Base-by-base conservation (phyloP, 2,113 vertebrate genomes). In the Spea bombifrons region DNA sequence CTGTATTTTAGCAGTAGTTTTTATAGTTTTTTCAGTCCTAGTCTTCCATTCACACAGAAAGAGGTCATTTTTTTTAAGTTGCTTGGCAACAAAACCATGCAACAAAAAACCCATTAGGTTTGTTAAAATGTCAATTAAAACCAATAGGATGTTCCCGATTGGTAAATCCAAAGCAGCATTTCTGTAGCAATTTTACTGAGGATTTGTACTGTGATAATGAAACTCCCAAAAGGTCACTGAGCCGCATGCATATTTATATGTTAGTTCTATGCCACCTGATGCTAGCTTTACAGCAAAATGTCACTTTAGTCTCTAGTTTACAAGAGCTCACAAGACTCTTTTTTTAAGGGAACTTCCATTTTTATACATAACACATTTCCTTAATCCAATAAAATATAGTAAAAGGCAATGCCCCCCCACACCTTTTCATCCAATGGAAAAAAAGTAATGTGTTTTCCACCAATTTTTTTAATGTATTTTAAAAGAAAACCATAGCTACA, bases 201-300 rank as follows among this genome's bases (percentile, higher is more conserved):
- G 48, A 46, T 66, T 78, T 72, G 12, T n/a, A 47, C 69, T 72
- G 48, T 46, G 44, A 53, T 78, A 78, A 78, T 66, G 61, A 78
- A 71, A 71, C 68, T 78, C 45, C 16, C 55, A 53, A 78, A 72
- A 78, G 76, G 76, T 78, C 76, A 78, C 48, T 47, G 61, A 72
- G 48, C 68, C 64, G 53, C 69, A 73, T 71, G 59, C 69, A 72
- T 78, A 78, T 72, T 78, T 78, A 71, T 78, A 78, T 66, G 64
- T 78, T 71, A 72, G 59, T 45, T 52, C 48, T 72, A 15, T 66
- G 69, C 69, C 76, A 78, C 59, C 76, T 78, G 76, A 78, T 71
- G 61, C 76, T 59, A 47, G 61, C 69, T 55, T 57, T 65, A 17
- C 10, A 13, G 43, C 55, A 8, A 78, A 78, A 72, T 66, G 61